A percentile compares a stretch with the other conserved stretches of the same genome.
These are phyloP conservation scores for Dyspetes luteomarginatus DNA, from an alignment of 2,888 invertebrate species.

Conservation along the genomic window DNA sequence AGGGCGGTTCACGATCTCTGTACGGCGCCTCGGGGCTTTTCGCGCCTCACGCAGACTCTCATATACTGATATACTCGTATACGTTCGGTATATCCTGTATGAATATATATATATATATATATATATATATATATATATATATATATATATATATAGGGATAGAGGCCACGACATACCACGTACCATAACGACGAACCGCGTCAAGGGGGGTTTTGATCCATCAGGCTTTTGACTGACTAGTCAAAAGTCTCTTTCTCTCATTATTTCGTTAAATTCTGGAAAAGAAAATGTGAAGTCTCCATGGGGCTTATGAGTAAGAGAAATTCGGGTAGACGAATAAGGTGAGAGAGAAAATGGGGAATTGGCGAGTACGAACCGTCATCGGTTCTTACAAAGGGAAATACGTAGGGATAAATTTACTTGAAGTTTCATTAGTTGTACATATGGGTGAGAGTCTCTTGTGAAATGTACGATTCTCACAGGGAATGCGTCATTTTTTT, in stretches of 20 bases:
- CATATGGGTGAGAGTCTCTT: conserved; percentile 25
- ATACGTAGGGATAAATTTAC: conserved; percentile 34
- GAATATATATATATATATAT: conserved; percentile 63
- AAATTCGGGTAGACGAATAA: conserved; percentile 25
- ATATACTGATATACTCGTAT: conserved; percentile 43
- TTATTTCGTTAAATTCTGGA: conserved; percentile 77
- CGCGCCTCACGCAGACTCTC: conserved; percentile 61
- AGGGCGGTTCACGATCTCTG: conserved; percentile 46
- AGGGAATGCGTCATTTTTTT: conserved; percentile 30
- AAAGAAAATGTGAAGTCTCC: conserved; percentile 66
- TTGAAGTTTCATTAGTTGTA: conserved; percentile 41
- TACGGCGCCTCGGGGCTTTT: conserved; percentile 68
- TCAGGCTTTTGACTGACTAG: too few relatives aligned
- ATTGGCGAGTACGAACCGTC: conserved; percentile 5
- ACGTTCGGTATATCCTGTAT: conserved; percentile 51
- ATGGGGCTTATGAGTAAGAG: conserved; percentile 26
- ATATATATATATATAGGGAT: conserved; percentile 4
- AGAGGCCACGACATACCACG: neutral
- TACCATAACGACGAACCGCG: conserved; percentile 36
- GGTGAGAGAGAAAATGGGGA: conserved; percentile 32
- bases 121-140: neutral
- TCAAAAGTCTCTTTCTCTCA: conserved; percentile 58
- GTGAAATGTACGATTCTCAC: conserved; percentile 22
- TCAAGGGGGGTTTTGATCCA: conserved; percentile 34
- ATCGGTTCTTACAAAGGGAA: conserved; percentile 9